A percentile compares a stretch with the other conserved stretches of the same genome.
Evolutionary conservation across 53 echinoderm and acorn worm species (phyloP).

Genomic region (Mesocentrotus franciscanus): DNA sequence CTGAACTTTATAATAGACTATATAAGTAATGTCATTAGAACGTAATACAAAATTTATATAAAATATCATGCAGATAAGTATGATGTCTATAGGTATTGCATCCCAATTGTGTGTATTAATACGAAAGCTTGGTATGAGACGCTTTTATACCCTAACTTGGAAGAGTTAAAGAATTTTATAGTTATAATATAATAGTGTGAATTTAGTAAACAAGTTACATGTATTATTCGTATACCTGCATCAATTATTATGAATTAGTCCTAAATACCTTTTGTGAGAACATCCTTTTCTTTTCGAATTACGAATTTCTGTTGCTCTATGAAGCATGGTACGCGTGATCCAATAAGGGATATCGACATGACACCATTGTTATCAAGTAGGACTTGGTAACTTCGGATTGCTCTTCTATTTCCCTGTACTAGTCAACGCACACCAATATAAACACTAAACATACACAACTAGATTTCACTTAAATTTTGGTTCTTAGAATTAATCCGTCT

Average conservation of each 20-base stretch:
- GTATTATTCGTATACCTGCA: neutral
- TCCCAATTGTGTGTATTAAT: no score
- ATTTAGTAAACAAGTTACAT: neutral
- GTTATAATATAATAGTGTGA: neutral
- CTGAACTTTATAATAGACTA: neutral
- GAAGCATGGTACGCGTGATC: neutral
- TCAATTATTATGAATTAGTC: conserved; percentile 5
- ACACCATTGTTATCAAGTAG: no score
- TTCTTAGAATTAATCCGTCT: neutral
- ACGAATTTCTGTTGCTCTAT: neutral
- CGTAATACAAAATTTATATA: no score
- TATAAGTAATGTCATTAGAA: neutral
- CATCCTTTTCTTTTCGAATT: neutral
- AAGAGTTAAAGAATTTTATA: neutral
- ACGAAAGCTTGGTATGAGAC: no score
- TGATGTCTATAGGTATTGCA: no score
- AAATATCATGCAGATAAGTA: no score
- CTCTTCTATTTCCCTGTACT: no score
- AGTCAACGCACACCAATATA: no score
- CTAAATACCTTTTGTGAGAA: neutral
- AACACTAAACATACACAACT: no score
- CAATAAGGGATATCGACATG: neutral
- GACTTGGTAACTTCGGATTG: neutral
- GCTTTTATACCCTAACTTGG: no score
- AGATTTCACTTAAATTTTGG: no score